Evolutionary conservation across 2,888 invertebrate genomes (phyloP), one percentile per base, ranked within the genome.

Genomic region (Volucella bombylans): DNA sequence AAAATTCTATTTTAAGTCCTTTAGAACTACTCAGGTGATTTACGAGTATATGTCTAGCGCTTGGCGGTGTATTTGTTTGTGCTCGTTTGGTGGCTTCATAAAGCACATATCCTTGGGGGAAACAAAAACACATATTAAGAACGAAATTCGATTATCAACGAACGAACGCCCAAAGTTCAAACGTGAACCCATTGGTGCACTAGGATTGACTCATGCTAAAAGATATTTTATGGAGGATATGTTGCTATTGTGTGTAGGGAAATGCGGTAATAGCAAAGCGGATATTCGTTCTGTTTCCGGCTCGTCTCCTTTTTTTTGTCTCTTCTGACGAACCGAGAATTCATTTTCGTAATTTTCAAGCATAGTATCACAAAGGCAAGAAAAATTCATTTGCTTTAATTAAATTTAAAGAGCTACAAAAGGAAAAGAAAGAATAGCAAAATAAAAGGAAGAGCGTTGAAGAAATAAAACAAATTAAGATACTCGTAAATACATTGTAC

Each of bases 141-240:
- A 47, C 38, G 38, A 45, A 72, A 72, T 59, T 78, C 57, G 49
- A 71, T 71, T 65, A 39, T 61, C 47, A 54, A 15, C 47, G 43
- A 54, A 50, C 52, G 62, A 62, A 49, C 62, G 41, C 12, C 31
- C 55, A 73, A 47, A 80, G 80, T 68, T 74, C 50, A 74, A 80
- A 74, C 50, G 59, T 67, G 45, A 79, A 43, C 14, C 23, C 14
- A n/a, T 9, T 52, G 38, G 23, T 57, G 18, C 15, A 43, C 8
- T 14, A n/a, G 8, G 47, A n/a, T 38, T 0, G 31, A 31, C 6
- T 31, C 31, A 23, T 0, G 2, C 18, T 2, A 31, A 12, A n/a
- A 11, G n/a, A 41, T 52, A 43, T 38, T 1, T 54, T 18, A 55
- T 39, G 6, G 8, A 52, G 39, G 15, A 43, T 8, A 43, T 49